A percentile compares a stretch with the other conserved stretches of the same genome.
Conservation (phyloP, 2,888 invertebrate genomes). For the Eilema sororculum region DNA sequence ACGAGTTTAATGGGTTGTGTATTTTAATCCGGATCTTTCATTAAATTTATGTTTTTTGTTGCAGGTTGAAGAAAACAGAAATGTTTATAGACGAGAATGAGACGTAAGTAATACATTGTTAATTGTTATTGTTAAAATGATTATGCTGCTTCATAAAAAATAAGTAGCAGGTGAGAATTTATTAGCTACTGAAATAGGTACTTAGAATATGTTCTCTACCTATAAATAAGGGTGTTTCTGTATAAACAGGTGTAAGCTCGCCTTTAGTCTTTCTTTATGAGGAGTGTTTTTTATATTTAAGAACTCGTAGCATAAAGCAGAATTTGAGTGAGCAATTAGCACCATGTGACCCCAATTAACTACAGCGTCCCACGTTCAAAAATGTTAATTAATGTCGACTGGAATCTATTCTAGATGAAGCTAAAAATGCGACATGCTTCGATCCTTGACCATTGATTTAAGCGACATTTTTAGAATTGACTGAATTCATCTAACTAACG, state of each 20-base stretch:
- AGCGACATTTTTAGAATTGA: too few species aligned
- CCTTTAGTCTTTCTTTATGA: neutral
- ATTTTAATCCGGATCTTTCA: conserved; percentile 1
- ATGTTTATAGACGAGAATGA: conserved; percentile 87
- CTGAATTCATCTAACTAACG: too few species aligned
- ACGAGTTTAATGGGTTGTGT: neutral
- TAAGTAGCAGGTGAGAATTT: neutral
- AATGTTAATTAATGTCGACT: neutral
- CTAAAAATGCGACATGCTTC: neutral
- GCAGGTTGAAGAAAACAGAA: conserved; percentile 79
- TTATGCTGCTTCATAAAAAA: too few species aligned
- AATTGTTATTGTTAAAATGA: too few species aligned
- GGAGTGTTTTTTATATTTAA: neutral
- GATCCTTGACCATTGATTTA: too few species aligned
- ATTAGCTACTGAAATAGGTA: neutral
- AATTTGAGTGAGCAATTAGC: conserved; percentile 1
- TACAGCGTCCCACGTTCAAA: neutral
- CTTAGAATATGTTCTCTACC: neutral
- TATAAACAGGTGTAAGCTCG: neutral
- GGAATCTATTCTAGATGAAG: neutral
- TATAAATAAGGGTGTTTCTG: neutral
- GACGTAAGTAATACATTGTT: conserved; percentile 70
- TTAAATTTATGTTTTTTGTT: conserved; percentile 61
- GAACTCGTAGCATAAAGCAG: neutral
- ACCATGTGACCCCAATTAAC: conserved; percentile 11